phyloP scores from a whole-genome alignment of 2,113 vertebrate species.

The Psittacula cyanocephala region DNA sequence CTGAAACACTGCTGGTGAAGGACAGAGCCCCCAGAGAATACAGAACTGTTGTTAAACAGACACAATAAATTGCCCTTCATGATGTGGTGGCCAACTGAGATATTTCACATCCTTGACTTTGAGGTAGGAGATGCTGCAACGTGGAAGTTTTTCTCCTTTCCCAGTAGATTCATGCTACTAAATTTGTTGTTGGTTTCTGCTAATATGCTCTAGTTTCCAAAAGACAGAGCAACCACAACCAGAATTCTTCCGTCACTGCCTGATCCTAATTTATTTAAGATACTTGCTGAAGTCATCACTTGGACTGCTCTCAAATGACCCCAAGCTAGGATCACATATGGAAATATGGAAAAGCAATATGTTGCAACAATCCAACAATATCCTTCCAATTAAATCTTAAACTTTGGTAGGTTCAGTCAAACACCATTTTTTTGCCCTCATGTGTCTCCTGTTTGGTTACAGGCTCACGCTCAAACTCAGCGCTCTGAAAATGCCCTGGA shows the following conservation, averaged over 20 bases:
- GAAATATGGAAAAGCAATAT: conserved; percentile 66
- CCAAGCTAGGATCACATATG: conserved; percentile 69
- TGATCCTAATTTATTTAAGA: conserved; percentile 73
- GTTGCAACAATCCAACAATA: conserved; percentile 62
- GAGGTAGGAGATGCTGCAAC: conserved; percentile 56
- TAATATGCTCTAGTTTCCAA: conserved; percentile 53
- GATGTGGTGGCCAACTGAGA: conserved; percentile 25
- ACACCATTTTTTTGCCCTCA: background rate
- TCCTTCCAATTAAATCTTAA: conserved; percentile 55
- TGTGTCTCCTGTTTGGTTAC: background rate
- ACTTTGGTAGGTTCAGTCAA: background rate
- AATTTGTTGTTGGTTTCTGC: conserved; percentile 57
- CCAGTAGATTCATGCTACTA: conserved; percentile 44
- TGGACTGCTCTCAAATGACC: conserved; percentile 72
- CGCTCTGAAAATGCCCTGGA: background rate
- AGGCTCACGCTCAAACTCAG: background rate
- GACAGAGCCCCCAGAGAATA: conserved; percentile 20
- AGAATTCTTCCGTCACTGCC: conserved; percentile 67
- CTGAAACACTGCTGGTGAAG: background rate
- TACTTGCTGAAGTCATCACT: conserved; percentile 71
- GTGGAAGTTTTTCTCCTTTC: conserved; percentile 53
- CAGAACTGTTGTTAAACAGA: conserved; percentile 15
- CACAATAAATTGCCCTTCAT: conserved; percentile 33
- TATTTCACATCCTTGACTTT: conserved; percentile 54
- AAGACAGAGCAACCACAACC: conserved; percentile 63